Evolutionary conservation across 2,113 vertebrate species (phyloP), one percentile per base, ranked within the genome.

Genomic region (Lasiurus cinereus): DNA sequence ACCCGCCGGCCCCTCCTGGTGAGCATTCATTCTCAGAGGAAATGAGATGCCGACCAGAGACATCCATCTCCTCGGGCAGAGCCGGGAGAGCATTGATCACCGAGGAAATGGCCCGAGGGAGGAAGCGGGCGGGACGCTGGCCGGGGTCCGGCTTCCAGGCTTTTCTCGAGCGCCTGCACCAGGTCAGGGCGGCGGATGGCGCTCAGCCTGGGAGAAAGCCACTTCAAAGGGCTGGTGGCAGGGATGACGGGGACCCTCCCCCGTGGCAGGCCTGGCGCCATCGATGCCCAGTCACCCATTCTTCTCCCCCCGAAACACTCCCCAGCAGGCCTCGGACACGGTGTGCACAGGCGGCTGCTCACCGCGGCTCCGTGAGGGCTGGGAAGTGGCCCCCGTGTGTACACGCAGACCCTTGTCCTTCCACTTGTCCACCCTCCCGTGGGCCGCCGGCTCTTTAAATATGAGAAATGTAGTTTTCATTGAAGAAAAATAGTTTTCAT

Each of bases 1-100:
- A 95, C 91, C 90, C 91, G 94, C 90, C 78, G 88, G 82, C 69
- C 94, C 93, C 96, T 96, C 95, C 77, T 83, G 74, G 80, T 50
- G 74, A 39, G 70, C 82, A 93, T 93, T 96, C 92, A 97, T 97
- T 97, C 93, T 64, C 87, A 94, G 77, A 96, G 97, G 97, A 97
- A 97, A 97, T 97, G 96, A 95, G 93, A 97, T 97, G 96, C 83
- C 83, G 87, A 79, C 83, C 52, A 46, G 70, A 83, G 91, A 67
- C 94, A 67, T 97, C 95, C 39, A 93, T 96, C 97, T 97, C 96
- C 91, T 72, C 15, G 83, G 74, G 89, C 39, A 39, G 39, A 39
- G 82, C 78, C 91, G 67, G 77, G 90, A 88, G 50, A 83, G 19
- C 90, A 74, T 46, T 39, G 56, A 95, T 96, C 88, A 95, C 79